phyloP scores from a whole-genome alignment of 2,888 invertebrate species.

The Ischnura elegans region DNA sequence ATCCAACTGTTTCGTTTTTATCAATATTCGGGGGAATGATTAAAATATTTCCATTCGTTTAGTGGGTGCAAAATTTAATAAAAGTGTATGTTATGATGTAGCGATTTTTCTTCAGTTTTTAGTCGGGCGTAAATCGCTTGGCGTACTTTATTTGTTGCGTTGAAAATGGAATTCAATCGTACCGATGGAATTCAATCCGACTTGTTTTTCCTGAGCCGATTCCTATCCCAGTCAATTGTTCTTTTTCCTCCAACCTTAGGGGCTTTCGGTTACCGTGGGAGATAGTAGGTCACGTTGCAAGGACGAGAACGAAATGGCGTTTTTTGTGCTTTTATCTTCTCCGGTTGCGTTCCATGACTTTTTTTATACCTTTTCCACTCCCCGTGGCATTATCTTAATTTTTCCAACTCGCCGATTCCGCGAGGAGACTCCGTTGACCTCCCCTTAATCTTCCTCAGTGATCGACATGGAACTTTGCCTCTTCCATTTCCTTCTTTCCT shows the following conservation, averaged over 20 bases:
- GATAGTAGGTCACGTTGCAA: background rate
- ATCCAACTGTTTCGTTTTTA: too few species aligned
- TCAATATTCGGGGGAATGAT: too few species aligned
- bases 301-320: background rate
- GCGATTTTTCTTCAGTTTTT: too few species aligned
- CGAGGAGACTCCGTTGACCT: background rate
- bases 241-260: background rate
- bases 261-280: background rate
- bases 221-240: background rate
- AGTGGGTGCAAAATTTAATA: too few species aligned
- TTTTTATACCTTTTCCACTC: background rate
- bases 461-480: constrained; percentile 1
- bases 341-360: background rate
- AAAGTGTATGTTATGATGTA: too few species aligned
- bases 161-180: background rate
- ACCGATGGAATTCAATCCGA: background rate
- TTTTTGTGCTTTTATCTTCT: background rate
- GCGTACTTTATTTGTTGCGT: background rate
- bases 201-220: background rate
- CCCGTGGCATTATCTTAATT: constrained; percentile 22
- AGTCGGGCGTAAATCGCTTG: too few species aligned
- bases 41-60: too few species aligned
- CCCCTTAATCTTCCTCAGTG: background rate
- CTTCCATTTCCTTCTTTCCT: background rate
- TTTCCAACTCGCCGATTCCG: constrained; percentile 23